A percentile compares a stretch with the other conserved stretches of the same genome.
Conservation (phyloP, 2,888 invertebrate genomes). For the Cremastinae sp. region DNA sequence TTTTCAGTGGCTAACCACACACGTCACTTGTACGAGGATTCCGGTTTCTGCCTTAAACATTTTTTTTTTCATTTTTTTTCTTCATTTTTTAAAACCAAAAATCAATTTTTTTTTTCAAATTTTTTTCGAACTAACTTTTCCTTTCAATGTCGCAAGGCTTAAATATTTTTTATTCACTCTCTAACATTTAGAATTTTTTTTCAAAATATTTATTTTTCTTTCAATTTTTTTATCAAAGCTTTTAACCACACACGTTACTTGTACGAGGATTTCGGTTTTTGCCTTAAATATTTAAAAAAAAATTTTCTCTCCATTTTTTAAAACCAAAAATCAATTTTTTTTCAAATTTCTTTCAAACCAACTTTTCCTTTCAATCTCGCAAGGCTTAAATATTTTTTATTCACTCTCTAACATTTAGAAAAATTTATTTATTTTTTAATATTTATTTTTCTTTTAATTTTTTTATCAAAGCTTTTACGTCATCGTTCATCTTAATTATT, state of each 20-base stretch:
- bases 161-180: not conserved
- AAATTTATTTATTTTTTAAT: not conserved
- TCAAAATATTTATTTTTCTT: not conserved
- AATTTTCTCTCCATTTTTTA: slow-evolving; percentile 7
- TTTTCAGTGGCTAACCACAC: slow-evolving; percentile 72
- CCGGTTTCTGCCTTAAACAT: not conserved
- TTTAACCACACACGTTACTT: slow-evolving; percentile 69
- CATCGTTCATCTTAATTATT: not conserved
- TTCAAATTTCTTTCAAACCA: not conserved
- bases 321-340: too few species aligned
- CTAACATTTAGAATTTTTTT: not conserved
- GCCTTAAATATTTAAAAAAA: slow-evolving; percentile 2
- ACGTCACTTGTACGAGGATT: slow-evolving; percentile 62
- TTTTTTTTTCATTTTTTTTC: slow-evolving; percentile 20
- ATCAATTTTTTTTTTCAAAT: slow-evolving; percentile 19
- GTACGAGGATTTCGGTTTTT: slow-evolving; percentile 28
- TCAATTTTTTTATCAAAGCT: slow-evolving; percentile 50
- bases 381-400: not conserved
- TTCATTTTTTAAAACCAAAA: too few species aligned
- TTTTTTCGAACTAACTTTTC: not conserved
- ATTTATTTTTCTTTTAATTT: not conserved
- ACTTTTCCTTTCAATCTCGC: not conserved
- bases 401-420: not conserved
- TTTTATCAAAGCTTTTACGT: slow-evolving; percentile 61
- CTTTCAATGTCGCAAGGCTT: not conserved